These are phyloP conservation scores for Dasyprocta punctata DNA, from an alignment of 2,113 vertebrate species.

Conservation along the genomic window DNA sequence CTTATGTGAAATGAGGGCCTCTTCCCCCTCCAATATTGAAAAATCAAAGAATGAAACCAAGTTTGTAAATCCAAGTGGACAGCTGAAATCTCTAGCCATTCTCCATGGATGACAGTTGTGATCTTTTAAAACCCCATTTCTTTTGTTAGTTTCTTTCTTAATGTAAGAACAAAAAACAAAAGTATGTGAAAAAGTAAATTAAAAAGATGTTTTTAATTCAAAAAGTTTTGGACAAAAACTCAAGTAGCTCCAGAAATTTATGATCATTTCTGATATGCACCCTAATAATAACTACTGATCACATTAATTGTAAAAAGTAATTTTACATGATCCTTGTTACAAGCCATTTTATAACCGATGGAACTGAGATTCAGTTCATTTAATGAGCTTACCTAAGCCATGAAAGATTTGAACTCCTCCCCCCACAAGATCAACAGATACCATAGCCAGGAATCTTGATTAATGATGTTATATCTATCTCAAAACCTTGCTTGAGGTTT, in stretches of 20 bases:
- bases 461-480: background rate
- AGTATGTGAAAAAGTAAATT: background rate
- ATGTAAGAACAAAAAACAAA: constrained; percentile 40
- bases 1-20: constrained; percentile 1
- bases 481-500: constrained; percentile 19
- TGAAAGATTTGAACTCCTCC: background rate
- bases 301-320: constrained; percentile 45
- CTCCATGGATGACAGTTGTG: background rate
- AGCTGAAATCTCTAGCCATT: constrained; percentile 13
- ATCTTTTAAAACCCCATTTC: constrained; percentile 2
- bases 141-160: constrained; percentile 29
- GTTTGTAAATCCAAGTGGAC: constrained; percentile 36
- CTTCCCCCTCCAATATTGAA: background rate
- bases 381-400: background rate
- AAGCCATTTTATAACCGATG: constrained; percentile 13
- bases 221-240: background rate
- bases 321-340: background rate
- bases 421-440: background rate
- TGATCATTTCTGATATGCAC: background rate
- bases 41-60: constrained; percentile 36
- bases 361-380: constrained; percentile 28
- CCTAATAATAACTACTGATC: constrained; percentile 35
- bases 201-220: constrained; percentile 16
- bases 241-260: constrained; percentile 8
- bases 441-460: background rate